phyloP scores from a whole-genome alignment of 2,888 invertebrate species.

The Phragmatobia fuliginosa region DNA sequence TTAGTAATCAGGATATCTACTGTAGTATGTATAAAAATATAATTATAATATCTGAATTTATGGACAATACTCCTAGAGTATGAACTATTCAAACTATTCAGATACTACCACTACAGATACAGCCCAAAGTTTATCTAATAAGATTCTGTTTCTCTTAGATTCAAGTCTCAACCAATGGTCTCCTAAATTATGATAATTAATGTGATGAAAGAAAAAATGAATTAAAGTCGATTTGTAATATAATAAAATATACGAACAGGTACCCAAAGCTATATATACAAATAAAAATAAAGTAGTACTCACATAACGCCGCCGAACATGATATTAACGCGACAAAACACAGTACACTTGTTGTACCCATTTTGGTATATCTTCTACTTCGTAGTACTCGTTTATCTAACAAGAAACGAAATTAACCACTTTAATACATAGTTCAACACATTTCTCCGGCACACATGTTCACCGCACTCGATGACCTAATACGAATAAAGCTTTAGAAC shows the following conservation, averaged over 20 bases:
- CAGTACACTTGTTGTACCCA: slow-evolving; percentile 76
- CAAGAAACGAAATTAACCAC: slow-evolving; percentile 78
- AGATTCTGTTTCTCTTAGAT: not conserved
- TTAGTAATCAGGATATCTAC: not conserved
- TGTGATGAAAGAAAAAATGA: not conserved
- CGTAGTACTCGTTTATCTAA: slow-evolving; percentile 79
- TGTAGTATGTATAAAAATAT: not conserved
- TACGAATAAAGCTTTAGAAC: slow-evolving; percentile 76
- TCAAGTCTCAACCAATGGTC: not conserved
- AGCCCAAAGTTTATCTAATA: not conserved
- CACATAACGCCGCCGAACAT: slow-evolving; percentile 76
- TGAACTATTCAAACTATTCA: not conserved
- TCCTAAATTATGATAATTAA: not conserved
- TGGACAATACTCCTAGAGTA: not conserved
- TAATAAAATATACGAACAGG: slow-evolving; percentile 18
- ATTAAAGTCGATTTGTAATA: not conserved
- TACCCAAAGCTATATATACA: slow-evolving; percentile 7
- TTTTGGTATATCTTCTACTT: slow-evolving; percentile 70
- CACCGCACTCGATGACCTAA: slow-evolving; percentile 84
- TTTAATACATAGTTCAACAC: slow-evolving; percentile 70
- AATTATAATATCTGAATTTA: not conserved
- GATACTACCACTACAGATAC: not conserved
- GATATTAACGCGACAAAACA: slow-evolving; percentile 74
- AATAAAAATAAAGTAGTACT: slow-evolving; percentile 64
- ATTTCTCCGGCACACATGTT: slow-evolving; percentile 83